Conservation (phyloP, 2,888 invertebrate genomes). For the Deilephila porcellus region DNA sequence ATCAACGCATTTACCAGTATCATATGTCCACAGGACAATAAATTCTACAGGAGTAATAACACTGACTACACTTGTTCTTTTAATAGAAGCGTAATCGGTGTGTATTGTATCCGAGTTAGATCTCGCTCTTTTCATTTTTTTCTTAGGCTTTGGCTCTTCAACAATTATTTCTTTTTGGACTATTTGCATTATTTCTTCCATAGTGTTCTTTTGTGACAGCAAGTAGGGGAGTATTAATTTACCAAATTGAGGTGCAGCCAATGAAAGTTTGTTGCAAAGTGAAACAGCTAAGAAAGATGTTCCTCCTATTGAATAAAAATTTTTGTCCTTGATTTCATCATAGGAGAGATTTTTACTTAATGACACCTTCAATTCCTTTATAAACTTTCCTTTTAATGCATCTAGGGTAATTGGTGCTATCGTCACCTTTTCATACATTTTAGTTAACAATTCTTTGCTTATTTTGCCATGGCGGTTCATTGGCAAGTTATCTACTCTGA, state of each 20-base stretch:
- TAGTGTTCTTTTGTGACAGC: constrained; percentile 73
- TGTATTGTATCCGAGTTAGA: constrained; percentile 39
- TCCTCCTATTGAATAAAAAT: constrained; percentile 87
- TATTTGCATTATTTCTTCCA: constrained; percentile 64
- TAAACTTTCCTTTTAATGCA: constrained; percentile 51
- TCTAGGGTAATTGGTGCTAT: constrained; percentile 49
- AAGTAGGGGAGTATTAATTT: constrained; percentile 83
- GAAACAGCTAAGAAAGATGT: constrained; percentile 89
- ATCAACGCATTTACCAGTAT: constrained; percentile 93
- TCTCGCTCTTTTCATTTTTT: constrained; percentile 52
- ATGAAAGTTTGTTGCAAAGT: constrained; percentile 84
- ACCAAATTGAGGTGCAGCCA: constrained; percentile 66
- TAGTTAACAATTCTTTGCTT: constrained; percentile 74
- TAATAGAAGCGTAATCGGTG: constrained; percentile 36
- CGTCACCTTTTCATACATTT: constrained; percentile 63
- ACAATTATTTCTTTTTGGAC: constrained; percentile 58
- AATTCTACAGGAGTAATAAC: constrained; percentile 52
- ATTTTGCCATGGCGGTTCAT: constrained; percentile 89
- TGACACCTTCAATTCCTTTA: constrained; percentile 62
- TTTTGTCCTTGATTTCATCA: constrained; percentile 68
- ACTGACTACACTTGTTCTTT: constrained; percentile 40
- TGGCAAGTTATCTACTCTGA: constrained; percentile 85
- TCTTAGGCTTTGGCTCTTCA: constrained; percentile 52
- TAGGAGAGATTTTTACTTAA: constrained; percentile 56
- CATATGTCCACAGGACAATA: constrained; percentile 83